Conservation (phyloP, 2,888 invertebrate species). For the Drosophila dives region DNA sequence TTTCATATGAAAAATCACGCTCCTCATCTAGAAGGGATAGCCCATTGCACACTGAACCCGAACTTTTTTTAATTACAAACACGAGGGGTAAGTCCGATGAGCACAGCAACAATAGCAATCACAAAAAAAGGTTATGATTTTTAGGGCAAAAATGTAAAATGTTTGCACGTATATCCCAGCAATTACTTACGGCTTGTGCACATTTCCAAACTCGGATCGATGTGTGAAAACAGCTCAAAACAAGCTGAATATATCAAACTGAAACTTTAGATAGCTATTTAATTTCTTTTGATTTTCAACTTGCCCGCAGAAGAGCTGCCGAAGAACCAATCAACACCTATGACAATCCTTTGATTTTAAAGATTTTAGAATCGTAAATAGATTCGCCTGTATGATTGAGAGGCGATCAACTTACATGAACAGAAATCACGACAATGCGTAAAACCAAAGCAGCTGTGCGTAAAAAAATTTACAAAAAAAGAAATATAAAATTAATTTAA, state of each 20-base stretch:
- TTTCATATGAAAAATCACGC: slow-evolving; percentile 63
- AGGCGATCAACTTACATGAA: slow-evolving; percentile 60
- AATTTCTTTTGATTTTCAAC: slow-evolving; percentile 30
- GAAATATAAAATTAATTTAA: neutral
- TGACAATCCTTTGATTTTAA: slow-evolving; percentile 25
- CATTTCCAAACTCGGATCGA: slow-evolving; percentile 38
- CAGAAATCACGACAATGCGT: slow-evolving; percentile 28
- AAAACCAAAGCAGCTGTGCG: slow-evolving; percentile 64
- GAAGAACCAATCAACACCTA: slow-evolving; percentile 63
- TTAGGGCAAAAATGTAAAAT: slow-evolving; percentile 79
- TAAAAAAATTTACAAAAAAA: slow-evolving; percentile 12
- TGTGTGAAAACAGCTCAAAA: slow-evolving; percentile 1
- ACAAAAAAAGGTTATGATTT: slow-evolving; percentile 54
- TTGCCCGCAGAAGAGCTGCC: slow-evolving; percentile 40
- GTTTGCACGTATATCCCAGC: slow-evolving; percentile 81
- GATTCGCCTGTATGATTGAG: slow-evolving; percentile 43
- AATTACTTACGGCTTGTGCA: slow-evolving; percentile 82
- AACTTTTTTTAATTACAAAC: slow-evolving; percentile 61
- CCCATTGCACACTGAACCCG: slow-evolving; percentile 66
- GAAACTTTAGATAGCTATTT: slow-evolving; percentile 36
- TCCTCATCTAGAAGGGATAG: slow-evolving; percentile 46
- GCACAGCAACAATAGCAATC: slow-evolving; percentile 31
- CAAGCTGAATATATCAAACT: slow-evolving; percentile 11
- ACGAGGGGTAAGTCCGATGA: slow-evolving; percentile 48
- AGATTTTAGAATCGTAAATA: slow-evolving; percentile 13